phyloP scores from a whole-genome alignment of 2,797 vertebrate species.

The Erithacus rubecula region DNA sequence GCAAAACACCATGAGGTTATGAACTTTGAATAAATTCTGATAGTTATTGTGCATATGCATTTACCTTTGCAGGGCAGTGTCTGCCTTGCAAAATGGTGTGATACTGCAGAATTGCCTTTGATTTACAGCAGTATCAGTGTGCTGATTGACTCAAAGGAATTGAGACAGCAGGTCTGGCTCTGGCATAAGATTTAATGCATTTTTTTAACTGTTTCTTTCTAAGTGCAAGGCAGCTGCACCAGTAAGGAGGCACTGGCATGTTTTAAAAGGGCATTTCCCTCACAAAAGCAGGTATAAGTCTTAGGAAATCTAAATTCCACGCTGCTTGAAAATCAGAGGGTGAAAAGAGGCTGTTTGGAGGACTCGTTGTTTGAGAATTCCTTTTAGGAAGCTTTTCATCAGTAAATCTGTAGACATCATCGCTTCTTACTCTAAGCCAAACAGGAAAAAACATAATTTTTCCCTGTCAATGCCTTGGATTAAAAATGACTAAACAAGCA shows the following conservation, averaged over 20 bases:
- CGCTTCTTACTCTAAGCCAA: background rate
- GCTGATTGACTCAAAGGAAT: conserved; percentile 33
- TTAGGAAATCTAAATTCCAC: background rate
- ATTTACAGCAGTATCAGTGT: conserved; percentile 9
- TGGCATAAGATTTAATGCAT: background rate
- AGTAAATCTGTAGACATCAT: background rate
- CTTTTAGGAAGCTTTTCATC: conserved; percentile 4
- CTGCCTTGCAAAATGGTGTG: background rate
- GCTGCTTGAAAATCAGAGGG: background rate
- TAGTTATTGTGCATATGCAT: background rate
- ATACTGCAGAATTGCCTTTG: conserved; percentile 21
- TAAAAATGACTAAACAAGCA: conserved; percentile 44
- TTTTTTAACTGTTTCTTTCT: conserved; percentile 38
- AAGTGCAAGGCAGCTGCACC: background rate
- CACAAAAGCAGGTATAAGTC: background rate
- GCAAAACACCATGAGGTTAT: background rate
- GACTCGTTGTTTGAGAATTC: background rate
- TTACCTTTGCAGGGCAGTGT: background rate
- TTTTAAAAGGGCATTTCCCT: background rate
- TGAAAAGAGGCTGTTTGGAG: background rate
- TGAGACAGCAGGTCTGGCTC: conserved; percentile 2
- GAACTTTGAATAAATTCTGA: background rate
- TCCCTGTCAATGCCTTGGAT: background rate
- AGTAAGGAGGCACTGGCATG: background rate
- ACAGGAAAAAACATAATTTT: background rate